These are phyloP conservation scores for Cairina moschata DNA, from an alignment of 2,113 vertebrate species.

Conservation along the genomic window DNA sequence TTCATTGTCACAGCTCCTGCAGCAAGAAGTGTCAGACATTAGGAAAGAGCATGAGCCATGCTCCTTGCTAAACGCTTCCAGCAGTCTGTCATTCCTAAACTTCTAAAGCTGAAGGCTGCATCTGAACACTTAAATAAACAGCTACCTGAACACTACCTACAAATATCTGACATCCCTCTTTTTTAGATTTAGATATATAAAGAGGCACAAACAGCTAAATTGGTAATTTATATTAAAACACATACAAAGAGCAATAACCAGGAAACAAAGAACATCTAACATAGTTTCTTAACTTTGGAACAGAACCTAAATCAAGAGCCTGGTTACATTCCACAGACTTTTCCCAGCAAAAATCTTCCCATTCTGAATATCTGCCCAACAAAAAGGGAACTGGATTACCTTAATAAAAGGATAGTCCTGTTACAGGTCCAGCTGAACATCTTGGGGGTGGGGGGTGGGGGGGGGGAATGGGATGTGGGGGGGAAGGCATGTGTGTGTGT, in stretches of 20 bases:
- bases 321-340: neutral
- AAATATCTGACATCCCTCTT: rapidly evolving
- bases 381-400: neutral
- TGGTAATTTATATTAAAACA: rapidly evolving
- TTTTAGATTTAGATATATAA: neutral
- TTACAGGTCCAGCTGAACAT: neutral
- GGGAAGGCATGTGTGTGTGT: too few species aligned
- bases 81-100: neutral
- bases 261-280: neutral
- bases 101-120: neutral
- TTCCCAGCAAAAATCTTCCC: neutral
- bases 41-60: neutral
- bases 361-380: neutral
- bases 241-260: neutral
- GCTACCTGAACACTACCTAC: neutral
- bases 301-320: neutral
- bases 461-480: too few species aligned
- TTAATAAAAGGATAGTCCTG: neutral
- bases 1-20: neutral
- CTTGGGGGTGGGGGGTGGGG: too few species aligned
- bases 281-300: neutral
- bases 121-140: neutral
- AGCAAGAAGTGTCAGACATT: rapidly evolving
- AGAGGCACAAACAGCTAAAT: neutral
- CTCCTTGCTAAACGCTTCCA: neutral